These are phyloP conservation scores for Coelopa pilipes DNA, from an alignment of 2,888 invertebrate species.

Conservation along the genomic window DNA sequence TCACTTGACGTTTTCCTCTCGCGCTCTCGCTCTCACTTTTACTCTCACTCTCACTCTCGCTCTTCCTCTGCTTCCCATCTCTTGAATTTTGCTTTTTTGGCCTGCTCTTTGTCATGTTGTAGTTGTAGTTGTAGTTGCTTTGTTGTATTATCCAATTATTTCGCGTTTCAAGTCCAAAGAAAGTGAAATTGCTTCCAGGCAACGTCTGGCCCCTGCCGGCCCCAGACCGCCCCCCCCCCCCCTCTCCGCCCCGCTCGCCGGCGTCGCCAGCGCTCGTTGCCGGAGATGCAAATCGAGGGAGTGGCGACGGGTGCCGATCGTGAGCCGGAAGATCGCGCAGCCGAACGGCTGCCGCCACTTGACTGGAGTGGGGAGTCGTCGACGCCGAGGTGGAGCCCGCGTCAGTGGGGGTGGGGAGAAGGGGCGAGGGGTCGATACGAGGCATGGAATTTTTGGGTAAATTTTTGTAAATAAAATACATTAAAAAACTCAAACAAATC, in stretches of 20 bases:
- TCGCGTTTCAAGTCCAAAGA: conserved; percentile 57
- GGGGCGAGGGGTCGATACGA: too few species aligned
- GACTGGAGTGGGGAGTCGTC: conserved; percentile 3
- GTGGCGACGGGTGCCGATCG: too few species aligned
- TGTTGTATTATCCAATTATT: conserved; percentile 29
- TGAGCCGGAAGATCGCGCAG: conserved; percentile 19
- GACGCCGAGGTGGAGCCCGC: too few species aligned
- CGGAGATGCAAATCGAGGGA: too few species aligned
- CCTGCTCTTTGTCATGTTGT: conserved; percentile 28
- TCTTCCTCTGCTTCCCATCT: conserved; percentile 11
- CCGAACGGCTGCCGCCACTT: neutral
- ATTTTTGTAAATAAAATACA: too few species aligned
- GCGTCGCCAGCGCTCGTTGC: too few species aligned
- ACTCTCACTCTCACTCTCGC: too few species aligned
- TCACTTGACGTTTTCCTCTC: conserved; percentile 34
- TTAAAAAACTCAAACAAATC: too few species aligned
- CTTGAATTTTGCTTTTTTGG: conserved; percentile 4
- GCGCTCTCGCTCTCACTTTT: too few species aligned
- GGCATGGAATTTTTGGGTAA: neutral
- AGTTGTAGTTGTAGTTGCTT: conserved; percentile 10
- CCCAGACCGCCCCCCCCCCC: too few species aligned
- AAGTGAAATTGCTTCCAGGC: conserved; percentile 57
- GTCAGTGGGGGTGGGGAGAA: neutral
- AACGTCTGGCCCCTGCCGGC: too few species aligned
- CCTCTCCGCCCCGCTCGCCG: too few species aligned